Evolutionary conservation across 2,113 vertebrate genomes (phyloP).

Genomic region (Rhabdomys dilectus): DNA sequence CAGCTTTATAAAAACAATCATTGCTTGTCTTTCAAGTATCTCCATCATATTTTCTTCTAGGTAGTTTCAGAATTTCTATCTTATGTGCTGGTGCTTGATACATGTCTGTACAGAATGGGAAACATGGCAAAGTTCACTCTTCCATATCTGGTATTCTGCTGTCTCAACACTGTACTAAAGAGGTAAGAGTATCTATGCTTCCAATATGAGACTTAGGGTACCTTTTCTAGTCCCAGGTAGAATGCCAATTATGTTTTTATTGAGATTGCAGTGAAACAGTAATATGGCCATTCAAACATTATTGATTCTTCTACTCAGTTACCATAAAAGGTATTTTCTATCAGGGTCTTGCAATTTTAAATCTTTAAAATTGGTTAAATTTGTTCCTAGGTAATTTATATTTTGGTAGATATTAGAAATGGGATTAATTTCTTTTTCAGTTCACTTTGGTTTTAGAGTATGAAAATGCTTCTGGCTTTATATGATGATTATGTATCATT

Average conservation of each 20-base stretch:
- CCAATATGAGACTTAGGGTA: not conserved
- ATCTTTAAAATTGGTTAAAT: not conserved
- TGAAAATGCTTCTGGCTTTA: not conserved
- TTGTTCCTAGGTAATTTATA: not conserved
- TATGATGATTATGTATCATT: not conserved
- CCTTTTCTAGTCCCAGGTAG: not conserved
- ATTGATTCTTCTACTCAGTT: not conserved
- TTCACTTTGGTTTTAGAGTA: not conserved
- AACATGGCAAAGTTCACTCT: not conserved
- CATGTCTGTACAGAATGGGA: not conserved
- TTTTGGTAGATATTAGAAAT: not conserved
- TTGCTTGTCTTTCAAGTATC: not conserved
- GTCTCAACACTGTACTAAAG: not conserved
- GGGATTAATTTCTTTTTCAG: not conserved
- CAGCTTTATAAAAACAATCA: not conserved
- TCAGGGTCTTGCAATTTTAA: not conserved
- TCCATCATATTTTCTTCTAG: not conserved
- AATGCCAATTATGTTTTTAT: not conserved
- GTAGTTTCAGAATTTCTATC: not conserved
- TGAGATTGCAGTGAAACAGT: not conserved
- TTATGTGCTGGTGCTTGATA: not conserved
- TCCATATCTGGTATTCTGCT: not conserved
- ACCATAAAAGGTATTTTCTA: not conserved
- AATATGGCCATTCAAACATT: not conserved
- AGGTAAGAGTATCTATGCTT: not conserved